A percentile compares a stretch with the other conserved stretches of the same genome.
Evolutionary conservation across 2,113 vertebrate genomes (phyloP).

Genomic region (Passerina amoena): DNA sequence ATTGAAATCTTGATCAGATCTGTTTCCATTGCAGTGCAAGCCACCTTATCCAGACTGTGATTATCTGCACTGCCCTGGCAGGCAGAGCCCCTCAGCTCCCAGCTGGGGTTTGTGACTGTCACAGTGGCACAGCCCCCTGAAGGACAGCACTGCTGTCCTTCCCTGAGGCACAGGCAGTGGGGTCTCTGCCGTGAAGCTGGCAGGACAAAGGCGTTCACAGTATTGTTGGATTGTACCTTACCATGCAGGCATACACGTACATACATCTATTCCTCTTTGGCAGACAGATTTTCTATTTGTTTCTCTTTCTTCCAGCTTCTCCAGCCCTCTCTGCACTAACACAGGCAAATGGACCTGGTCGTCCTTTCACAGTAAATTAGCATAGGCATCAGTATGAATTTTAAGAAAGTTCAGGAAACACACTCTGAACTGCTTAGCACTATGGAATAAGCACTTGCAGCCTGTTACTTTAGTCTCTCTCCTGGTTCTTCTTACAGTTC

Average conservation of each 20-base stretch:
- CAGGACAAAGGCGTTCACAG: background rate
- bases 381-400: background rate
- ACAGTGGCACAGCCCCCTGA: background rate
- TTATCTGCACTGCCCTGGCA: too few relatives aligned
- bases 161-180: background rate
- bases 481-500: background rate
- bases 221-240: background rate
- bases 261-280: background rate
- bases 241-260: rapidly evolving
- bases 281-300: background rate
- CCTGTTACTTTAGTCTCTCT: background rate
- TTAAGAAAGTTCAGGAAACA: background rate
- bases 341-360: background rate
- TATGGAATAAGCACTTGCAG: background rate
- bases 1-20: background rate
- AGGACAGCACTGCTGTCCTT: background rate
- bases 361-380: background rate
- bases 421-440: background rate
- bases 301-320: background rate
- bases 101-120: background rate
- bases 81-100: too few relatives aligned
- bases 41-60: background rate
- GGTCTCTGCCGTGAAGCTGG: background rate
- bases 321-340: background rate
- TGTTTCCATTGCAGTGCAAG: background rate